phyloP scores from a whole-genome alignment of 2,113 vertebrate genomes.

The Rhabdornis inornatus region DNA sequence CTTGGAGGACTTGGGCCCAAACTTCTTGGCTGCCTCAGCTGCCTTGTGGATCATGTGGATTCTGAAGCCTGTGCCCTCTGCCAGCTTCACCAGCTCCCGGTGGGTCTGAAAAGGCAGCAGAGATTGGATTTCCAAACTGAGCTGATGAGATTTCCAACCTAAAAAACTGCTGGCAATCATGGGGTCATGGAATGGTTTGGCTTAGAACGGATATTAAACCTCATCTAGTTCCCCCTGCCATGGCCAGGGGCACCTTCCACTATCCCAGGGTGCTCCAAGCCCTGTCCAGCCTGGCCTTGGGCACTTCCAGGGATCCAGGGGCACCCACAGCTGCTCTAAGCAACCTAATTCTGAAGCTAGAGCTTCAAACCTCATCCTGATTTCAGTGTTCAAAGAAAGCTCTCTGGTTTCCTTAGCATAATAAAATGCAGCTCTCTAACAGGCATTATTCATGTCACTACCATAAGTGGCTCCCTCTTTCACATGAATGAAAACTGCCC shows the following conservation, averaged over 20 bases:
- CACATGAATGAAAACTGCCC: not conserved
- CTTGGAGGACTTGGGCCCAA: conserved; percentile 87
- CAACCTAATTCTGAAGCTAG: not conserved
- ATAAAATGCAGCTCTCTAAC: not conserved
- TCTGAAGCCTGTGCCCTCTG: conserved; percentile 89
- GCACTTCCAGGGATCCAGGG: not conserved
- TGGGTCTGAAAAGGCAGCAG: conserved; percentile 80
- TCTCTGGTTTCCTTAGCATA: not conserved
- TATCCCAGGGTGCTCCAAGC: not conserved
- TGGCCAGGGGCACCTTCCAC: not conserved
- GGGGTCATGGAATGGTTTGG: not conserved
- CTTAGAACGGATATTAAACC: not conserved
- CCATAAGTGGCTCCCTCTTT: not conserved
- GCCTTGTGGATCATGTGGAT: conserved; percentile 95
- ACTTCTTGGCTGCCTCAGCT: conserved; percentile 87
- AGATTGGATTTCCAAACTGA: not conserved
- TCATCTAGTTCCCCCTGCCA: not conserved
- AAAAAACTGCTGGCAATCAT: not conserved
- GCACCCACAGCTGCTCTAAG: not conserved
- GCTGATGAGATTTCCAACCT: not conserved
- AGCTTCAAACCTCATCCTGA: not conserved
- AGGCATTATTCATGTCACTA: not conserved
- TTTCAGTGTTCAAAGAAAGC: not conserved
- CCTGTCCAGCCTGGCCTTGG: not conserved
- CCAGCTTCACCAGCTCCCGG: conserved; percentile 88